phyloP scores from a whole-genome alignment of 2,797 vertebrate genomes.

The Ceryle rudis region DNA sequence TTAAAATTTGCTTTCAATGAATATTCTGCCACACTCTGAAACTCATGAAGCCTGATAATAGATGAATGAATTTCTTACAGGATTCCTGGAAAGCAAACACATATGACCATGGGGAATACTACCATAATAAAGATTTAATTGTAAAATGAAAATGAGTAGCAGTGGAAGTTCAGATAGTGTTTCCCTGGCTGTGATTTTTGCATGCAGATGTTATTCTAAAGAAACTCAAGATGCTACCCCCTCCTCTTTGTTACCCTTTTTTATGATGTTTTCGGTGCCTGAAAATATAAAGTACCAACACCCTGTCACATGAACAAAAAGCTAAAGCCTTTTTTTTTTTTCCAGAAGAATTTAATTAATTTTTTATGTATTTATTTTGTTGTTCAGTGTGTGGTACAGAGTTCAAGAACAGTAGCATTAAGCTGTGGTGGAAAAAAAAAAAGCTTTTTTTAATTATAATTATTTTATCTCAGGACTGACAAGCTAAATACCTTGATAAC shows the following conservation, averaged over 20 bases:
- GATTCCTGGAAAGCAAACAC: slow-evolving; percentile 50
- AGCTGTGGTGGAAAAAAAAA: neutral
- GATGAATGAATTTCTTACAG: slow-evolving; percentile 1
- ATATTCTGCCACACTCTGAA: neutral
- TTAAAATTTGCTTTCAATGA: neutral
- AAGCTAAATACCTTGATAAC: neutral
- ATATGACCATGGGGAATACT: neutral
- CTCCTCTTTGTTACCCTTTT: neutral
- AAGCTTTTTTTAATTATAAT: neutral
- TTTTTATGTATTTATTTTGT: neutral
- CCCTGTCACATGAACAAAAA: neutral
- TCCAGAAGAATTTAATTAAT: neutral
- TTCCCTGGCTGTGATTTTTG: slow-evolving; percentile 24
- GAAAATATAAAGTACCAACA: neutral
- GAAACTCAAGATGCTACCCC: neutral
- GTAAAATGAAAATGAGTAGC: slow-evolving; percentile 22
- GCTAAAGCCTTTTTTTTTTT: neutral
- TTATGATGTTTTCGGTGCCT: neutral
- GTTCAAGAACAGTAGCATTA: neutral
- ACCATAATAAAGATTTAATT: slow-evolving; percentile 42
- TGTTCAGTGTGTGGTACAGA: neutral
- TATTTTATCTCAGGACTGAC: neutral
- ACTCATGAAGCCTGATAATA: neutral
- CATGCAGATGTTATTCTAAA: neutral
- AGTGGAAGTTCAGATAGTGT: neutral